Percentiles rank a stretch among this genome's conserved stretches.
These are phyloP conservation scores for Conops quadrifasciatus DNA, from an alignment of 2,888 invertebrate species.

Conservation along the genomic window DNA sequence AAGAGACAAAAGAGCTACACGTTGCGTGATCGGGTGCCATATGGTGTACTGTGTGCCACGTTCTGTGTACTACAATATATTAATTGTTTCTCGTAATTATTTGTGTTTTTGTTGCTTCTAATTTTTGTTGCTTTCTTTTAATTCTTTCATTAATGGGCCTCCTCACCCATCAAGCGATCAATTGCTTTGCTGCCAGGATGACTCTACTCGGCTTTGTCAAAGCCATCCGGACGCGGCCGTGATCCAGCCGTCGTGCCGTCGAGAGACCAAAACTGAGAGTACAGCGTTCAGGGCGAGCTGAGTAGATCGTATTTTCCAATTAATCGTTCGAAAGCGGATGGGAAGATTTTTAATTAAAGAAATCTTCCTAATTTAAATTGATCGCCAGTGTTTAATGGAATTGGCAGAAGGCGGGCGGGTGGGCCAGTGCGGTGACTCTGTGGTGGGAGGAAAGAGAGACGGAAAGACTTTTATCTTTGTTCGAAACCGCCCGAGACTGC, in stretches of 20 bases:
- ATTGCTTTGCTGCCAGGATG: slow-evolving; percentile 28
- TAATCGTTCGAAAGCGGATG: slow-evolving; percentile 44
- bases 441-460: not conserved
- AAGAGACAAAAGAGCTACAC: not conserved
- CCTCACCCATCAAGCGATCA: slow-evolving; percentile 20
- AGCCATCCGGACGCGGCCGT: slow-evolving; percentile 28
- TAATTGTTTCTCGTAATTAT: not conserved
- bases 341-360: slow-evolving; percentile 47
- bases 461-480: slow-evolving; percentile 11
- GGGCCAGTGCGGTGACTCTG: slow-evolving; percentile 4
- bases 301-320: slow-evolving; percentile 37
- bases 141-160: slow-evolving; percentile 36
- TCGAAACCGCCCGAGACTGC: slow-evolving; percentile 13
- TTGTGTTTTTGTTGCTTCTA: slow-evolving; percentile 3
- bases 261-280: slow-evolving; percentile 29
- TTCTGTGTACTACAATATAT: slow-evolving; percentile 15
- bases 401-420: slow-evolving; percentile 31
- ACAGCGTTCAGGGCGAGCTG: slow-evolving; percentile 18
- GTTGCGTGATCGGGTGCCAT: slow-evolving; percentile 45
- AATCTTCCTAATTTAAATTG: slow-evolving; percentile 47
- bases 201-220: slow-evolving; percentile 18
- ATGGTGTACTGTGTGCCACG: slow-evolving; percentile 38
- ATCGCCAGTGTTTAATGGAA: slow-evolving; percentile 42
- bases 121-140: not conserved
- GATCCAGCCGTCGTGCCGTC: no score